A percentile compares a stretch with the other conserved stretches of the same genome.
Evolutionary conservation across 2,888 invertebrate genomes (phyloP).

Genomic region (Perdita meconis): DNA sequence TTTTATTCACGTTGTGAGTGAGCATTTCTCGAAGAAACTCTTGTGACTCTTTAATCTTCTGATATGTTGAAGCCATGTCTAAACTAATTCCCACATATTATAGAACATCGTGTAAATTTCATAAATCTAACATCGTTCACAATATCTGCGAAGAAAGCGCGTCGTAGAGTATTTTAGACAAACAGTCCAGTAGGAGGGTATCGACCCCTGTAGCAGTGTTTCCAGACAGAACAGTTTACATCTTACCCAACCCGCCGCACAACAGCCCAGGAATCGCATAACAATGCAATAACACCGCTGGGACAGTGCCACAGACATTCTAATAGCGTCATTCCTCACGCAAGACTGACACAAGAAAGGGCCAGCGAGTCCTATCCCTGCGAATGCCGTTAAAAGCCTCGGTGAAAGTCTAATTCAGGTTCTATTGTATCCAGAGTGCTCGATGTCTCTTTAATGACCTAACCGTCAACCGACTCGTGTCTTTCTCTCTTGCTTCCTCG

Average conservation of each 20-base stretch:
- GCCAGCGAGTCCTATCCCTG: neutral
- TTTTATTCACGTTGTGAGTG: too few species aligned
- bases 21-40: too few species aligned
- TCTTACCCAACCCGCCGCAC: conserved; percentile 3
- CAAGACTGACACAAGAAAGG: neutral
- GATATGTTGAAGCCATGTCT: too few species aligned
- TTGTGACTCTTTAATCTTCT: too few species aligned
- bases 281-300: conserved; percentile 27
- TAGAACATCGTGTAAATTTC: too few species aligned
- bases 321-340: conserved; percentile 39
- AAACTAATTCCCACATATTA: too few species aligned
- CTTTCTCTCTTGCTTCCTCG: neutral
- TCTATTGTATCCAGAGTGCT: neutral
- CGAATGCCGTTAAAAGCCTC: neutral
- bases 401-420: neutral
- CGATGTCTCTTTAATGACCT: neutral
- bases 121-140: too few species aligned
- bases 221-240: neutral
- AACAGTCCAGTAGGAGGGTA: neutral
- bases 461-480: neutral
- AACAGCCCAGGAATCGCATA: conserved; percentile 25
- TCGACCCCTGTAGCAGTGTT: conserved; percentile 10
- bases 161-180: too few species aligned
- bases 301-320: conserved; percentile 28
- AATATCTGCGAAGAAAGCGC: too few species aligned